Conservation (phyloP, 2,888 invertebrate genomes). For the Mystacides longicornis region DNA sequence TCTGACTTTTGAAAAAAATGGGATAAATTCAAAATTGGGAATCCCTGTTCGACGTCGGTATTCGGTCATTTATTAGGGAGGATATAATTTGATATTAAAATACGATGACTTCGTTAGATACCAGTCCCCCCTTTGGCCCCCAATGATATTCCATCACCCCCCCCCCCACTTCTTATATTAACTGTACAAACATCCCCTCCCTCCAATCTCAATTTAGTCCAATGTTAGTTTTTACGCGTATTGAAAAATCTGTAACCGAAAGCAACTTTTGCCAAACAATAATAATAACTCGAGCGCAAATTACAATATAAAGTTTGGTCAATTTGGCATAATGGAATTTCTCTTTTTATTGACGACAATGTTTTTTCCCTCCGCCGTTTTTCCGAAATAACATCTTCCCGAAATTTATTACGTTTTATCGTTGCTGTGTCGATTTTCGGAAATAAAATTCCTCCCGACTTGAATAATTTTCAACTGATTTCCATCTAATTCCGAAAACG, state of each 20-base stretch:
- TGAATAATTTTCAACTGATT: background rate
- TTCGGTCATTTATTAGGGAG: slow-evolving; percentile 21
- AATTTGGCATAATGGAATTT: slow-evolving; percentile 10
- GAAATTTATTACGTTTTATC: slow-evolving; percentile 2
- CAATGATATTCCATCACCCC: background rate
- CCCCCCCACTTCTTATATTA: no score
- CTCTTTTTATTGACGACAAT: slow-evolving; percentile 11
- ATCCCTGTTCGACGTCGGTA: no score
- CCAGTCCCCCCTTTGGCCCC: background rate
- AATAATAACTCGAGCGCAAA: no score
- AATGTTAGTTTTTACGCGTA: slow-evolving; percentile 14
- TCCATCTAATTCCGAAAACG: background rate
- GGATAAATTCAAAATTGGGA: no score
- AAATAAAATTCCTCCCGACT: background rate
- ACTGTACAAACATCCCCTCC: no score
- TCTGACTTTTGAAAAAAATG: no score
- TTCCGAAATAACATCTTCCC: slow-evolving; percentile 4
- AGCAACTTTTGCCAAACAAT: no score
- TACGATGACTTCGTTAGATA: slow-evolving; percentile 19
- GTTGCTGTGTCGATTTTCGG: background rate
- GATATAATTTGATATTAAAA: slow-evolving; percentile 23
- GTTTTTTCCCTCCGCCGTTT: background rate
- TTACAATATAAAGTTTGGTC: slow-evolving; percentile 3
- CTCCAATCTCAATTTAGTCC: background rate
- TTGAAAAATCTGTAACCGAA: slow-evolving; percentile 9